Base-by-base conservation (phyloP, 2,797 vertebrate species). In the Harpagifer antarcticus region DNA sequence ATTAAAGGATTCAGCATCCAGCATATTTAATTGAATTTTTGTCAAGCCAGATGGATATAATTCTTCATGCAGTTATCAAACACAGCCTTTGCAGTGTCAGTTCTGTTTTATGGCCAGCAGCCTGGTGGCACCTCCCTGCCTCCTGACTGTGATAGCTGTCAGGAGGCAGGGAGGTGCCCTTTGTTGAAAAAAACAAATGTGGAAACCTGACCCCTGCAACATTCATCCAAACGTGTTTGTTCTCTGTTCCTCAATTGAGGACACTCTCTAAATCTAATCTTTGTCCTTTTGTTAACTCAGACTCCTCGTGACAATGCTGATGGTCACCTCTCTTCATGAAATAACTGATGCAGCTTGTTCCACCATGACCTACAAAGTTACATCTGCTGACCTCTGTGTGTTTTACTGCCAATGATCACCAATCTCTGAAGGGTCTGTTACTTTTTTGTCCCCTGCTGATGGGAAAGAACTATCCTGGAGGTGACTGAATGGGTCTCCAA, bases 301-400 rank as follows among this genome's bases (percentile, higher is more conserved):
- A 57, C 69, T 78, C 57, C 65, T 75, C 67, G 37, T 78, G 59
- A 57, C 43, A 40, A 16, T 16, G 44, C 59, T 37, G 54, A 74
- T 40, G 66, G 55, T 62, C 10, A 42, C 44, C 16, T 73, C 52
- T 43, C 63, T 62, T 70, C 54, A 31, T 61, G 68, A 76, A 62
- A 13, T 71, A 63, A 77, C 53, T 42, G 61, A 74, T 74, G 69
- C 48, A 49, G 70, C 64, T 69, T 48, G 71, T 65, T 74, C 55
- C 53, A 50, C 37, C 74, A 37, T 74, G 75, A 64, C 63, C 78
- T 69, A 61, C 55, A 31, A 73, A 42, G 73, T 75, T 75, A 82
- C 82, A 79, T 83, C 84, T 86, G 80, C 59, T 83, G 78, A 77
- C 74, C 68, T 84, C 58, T 65, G 60, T 58, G 54, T 53, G 48